Evolutionary conservation across 2,888 invertebrate genomes (phyloP), one percentile per base, ranked within the genome.

Genomic region (Dioctria linearis): DNA sequence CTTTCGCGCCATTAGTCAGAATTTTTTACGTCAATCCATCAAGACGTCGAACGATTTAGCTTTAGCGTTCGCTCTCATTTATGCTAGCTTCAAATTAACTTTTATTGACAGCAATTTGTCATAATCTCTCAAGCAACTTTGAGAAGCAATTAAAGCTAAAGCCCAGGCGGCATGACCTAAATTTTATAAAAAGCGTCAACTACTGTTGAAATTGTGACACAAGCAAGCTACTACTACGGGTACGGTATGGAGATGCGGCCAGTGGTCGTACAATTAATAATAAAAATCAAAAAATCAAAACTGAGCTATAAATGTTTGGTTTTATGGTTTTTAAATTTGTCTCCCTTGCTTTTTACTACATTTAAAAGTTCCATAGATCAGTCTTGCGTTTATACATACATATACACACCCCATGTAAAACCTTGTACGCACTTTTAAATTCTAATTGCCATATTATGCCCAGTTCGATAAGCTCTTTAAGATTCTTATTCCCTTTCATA

Each of bases 101-200:
- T 57, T 54, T 78, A 78, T 78, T 78, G 78, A 78, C 66, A 78
- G 66, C 78, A 78, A 78, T 78, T 78, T 78, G 66, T 78, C 66
- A 78, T 78, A 78, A 78, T 78, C 78, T 65, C 49, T 59, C 25
- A 25, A 75, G 75, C 76, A 46, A 46, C 76, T 76, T 25, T 49
- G 39, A 25, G 25, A 49, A 76, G 76, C 76, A 76, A 76, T 76
- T 76, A 76, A 76, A 76, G 63, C 76, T 76, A 76, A 49, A 76
- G 76, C 63, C 76, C 39, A 37, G 63, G 49, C 46, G 63, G 25
- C 25, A 25, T 76, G 76, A 76, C 76, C 76, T 37, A 76, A 63
- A 61, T 76, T 76, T 49, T 39, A 46, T 54, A 57, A 40, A 73
- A 73, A 73, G 73, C 51, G 40, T 40, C 51, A 25, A 42, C 42